Conservation (phyloP, 2,888 invertebrate species). For the Papilio gigon region DNA sequence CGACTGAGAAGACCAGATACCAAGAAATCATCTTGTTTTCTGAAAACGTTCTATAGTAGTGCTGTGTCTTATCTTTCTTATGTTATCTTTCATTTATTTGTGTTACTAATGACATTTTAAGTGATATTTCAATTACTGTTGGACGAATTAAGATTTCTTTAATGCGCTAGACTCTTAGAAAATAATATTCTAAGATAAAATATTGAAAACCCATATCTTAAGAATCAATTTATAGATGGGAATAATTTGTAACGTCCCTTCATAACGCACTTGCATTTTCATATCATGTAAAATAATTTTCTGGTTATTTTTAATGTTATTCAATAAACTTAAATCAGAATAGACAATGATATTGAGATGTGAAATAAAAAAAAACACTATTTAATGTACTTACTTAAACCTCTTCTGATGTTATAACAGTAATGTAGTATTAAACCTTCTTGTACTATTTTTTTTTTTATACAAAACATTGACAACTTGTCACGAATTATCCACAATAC, state of each 20-base stretch:
- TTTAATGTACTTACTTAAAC: not conserved
- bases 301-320: no score
- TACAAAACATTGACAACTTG: not conserved
- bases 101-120: constrained; percentile 9
- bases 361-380: not conserved
- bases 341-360: no score
- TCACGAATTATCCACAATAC: not conserved
- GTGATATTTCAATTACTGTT: not conserved
- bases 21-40: not conserved
- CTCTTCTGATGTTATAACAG: not conserved
- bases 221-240: no score
- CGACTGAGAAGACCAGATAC: constrained; percentile 4
- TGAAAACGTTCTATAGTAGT: not conserved
- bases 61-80: no score
- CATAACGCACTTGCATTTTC: no score
- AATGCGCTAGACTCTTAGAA: not conserved
- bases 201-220: no score
- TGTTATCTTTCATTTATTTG: not conserved
- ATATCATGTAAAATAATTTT: no score
- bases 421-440: not conserved
- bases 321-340: no score
- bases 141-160: not conserved
- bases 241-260: no score
- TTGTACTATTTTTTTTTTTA: no score
- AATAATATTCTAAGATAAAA: not conserved